phyloP scores from a whole-genome alignment of 2,888 invertebrate species.

The Halictus quadricinctus region DNA sequence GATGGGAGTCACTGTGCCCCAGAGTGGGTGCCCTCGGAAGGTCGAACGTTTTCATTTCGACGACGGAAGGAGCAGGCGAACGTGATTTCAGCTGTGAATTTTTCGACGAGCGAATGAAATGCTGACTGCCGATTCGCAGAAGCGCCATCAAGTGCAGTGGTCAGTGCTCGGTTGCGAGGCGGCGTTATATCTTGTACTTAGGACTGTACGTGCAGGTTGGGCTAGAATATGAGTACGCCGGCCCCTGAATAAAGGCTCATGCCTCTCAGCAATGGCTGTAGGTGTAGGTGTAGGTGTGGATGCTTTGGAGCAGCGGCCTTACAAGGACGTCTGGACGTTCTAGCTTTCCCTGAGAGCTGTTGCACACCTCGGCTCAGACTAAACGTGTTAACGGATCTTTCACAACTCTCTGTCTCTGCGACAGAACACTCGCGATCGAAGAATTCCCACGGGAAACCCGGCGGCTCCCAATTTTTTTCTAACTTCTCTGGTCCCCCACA shows the following conservation, averaged over 20 bases:
- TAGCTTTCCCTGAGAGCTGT: constrained; percentile 63
- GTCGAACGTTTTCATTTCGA: background rate
- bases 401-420: constrained; percentile 39
- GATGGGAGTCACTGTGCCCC: background rate
- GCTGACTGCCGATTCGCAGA: constrained; percentile 47
- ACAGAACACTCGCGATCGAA: background rate
- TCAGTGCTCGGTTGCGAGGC: constrained; percentile 3
- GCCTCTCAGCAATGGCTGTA: constrained; percentile 42
- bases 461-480: too few species aligned
- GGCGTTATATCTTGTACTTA: constrained; percentile 44
- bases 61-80: constrained; percentile 6
- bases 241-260: constrained; percentile 57
- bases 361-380: constrained; percentile 50
- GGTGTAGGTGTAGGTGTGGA: constrained; percentile 64
- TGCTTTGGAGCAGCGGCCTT: constrained; percentile 71
- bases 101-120: constrained; percentile 29
- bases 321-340: constrained; percentile 70
- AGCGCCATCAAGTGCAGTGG: constrained; percentile 52
- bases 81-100: background rate
- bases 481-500: too few species aligned
- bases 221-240: constrained; percentile 57
- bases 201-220: constrained; percentile 47
- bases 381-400: constrained; percentile 62
- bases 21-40: background rate
- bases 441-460: too few species aligned